These are phyloP conservation scores for Pelagia noctiluca DNA, from an alignment of 30 jellyfish, hydroid and myxozoan genomes.

Conservation along the genomic window DNA sequence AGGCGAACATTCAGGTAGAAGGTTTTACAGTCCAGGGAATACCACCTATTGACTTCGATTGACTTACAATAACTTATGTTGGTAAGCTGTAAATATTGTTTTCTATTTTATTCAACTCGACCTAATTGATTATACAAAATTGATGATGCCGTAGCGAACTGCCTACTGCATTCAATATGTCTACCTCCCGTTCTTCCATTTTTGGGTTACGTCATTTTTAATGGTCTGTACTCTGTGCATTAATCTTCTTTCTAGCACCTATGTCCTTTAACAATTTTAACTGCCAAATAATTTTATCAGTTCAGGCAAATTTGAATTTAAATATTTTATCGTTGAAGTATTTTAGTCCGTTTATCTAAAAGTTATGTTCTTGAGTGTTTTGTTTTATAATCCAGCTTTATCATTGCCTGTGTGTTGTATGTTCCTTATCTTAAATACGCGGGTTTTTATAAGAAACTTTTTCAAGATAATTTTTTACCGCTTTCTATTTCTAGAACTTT, in stretches of 20 bases:
- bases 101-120: background rate
- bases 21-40: slow-evolving; percentile 6
- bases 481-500: background rate
- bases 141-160: no score
- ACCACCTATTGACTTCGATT: slow-evolving; percentile 6
- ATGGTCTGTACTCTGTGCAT: no score
- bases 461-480: background rate
- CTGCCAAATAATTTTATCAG: background rate
- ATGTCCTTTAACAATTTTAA: no score
- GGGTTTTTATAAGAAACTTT: background rate
- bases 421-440: slow-evolving; percentile 3
- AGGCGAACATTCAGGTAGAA: slow-evolving; percentile 6
- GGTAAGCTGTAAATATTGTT: background rate
- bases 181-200: no score
- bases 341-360: background rate
- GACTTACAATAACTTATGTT: background rate
- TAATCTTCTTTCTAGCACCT: no score
- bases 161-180: no score
- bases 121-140: background rate
- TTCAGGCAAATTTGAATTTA: background rate
- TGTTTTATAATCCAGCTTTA: background rate
- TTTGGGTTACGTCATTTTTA: no score
- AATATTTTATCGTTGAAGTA: background rate
- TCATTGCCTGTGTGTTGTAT: slow-evolving; percentile 1
- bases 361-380: slow-evolving; percentile 1